These are phyloP conservation scores for Panopea generosa DNA, from an alignment of 2,888 invertebrate genomes.

Conservation along the genomic window DNA sequence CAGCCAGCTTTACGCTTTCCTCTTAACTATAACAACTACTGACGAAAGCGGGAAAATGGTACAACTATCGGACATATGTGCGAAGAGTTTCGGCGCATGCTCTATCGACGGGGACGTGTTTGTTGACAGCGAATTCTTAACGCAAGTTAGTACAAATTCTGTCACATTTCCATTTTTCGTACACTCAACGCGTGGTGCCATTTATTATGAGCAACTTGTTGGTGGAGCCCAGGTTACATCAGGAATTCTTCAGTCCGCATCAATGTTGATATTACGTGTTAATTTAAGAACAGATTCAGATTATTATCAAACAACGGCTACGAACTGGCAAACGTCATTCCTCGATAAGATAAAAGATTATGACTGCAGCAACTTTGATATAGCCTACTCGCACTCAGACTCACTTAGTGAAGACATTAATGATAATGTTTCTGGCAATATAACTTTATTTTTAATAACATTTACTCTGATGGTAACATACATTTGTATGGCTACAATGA, in stretches of 20 bases:
- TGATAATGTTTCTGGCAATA: constrained; percentile 47
- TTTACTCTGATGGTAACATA: constrained; percentile 62
- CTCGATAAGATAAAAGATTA: constrained; percentile 27
- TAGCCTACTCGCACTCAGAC: constrained; percentile 37
- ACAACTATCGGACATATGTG: constrained; percentile 38
- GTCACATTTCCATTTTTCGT: constrained; percentile 50
- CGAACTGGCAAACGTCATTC: constrained; percentile 46
- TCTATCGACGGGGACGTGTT: constrained; percentile 45
- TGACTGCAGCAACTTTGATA: constrained; percentile 17
- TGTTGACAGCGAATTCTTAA: constrained; percentile 20
- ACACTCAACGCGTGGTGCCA: constrained; percentile 4
- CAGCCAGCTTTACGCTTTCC: constrained; percentile 3
- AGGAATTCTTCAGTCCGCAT: constrained; percentile 36
- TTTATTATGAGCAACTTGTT: constrained; percentile 19
- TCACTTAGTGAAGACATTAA: constrained; percentile 52
- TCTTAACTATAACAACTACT: constrained; percentile 11
- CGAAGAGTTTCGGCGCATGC: constrained; percentile 30
- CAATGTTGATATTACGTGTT: constrained; percentile 36
- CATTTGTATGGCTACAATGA: constrained; percentile 44
- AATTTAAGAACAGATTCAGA: constrained; percentile 42
- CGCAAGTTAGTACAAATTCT: constrained; percentile 1
- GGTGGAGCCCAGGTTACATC: constrained; percentile 15
- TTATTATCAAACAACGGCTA: constrained; percentile 2
- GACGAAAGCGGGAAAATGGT: constrained; percentile 13
- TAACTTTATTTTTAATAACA: constrained; percentile 46